Base-by-base conservation (phyloP, 2,888 invertebrate genomes). In the Macaria liturata region DNA sequence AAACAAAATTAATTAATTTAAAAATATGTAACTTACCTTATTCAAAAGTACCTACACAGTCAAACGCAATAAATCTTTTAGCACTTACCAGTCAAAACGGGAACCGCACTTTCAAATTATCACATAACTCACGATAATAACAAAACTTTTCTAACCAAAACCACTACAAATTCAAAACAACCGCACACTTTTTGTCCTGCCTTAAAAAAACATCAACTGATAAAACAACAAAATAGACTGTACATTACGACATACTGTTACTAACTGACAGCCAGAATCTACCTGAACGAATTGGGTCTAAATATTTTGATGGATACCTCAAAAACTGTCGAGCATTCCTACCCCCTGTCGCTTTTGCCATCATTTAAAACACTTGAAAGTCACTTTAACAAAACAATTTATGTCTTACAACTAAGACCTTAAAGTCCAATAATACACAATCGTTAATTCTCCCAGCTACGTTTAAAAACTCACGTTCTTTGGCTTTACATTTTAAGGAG, bases 231-330 rank as follows among this genome's bases (percentile, higher is more conserved):
- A 76, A 72, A 70, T 70, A 70, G 68, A 72, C 81, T 76, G 79
- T 68, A 68, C 80, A 73, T 70, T 65, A 65, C 74, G 68, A 76
- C 72, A 71, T 67, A 61, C 77, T 70, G 77, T 72, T 75, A 75
- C 76, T 72, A 70, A 84, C 81, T 85, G 80, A 70, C 69, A 71
- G 63, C 54, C 57, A 50, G 56, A 61, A 64, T 58, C 66, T 86
- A 84, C 88, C 86, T 83, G 85, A 83, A 78, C 83, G 75, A 84
- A 85, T 83, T 61, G 57, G 53, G 47, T 81, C 83, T 80, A 84
- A 84, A 83, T 75, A 75, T 81, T 86, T 84, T 85, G 88, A 89
- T 86, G 83, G 80, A 81, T 86, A 83, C 76, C 71, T 74, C 81
- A 80, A 76, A 76, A 71, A 71, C 76, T 85, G 84, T 83, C 83